Base-by-base conservation (phyloP, 2,888 invertebrate species). In the Spilarctia lutea region DNA sequence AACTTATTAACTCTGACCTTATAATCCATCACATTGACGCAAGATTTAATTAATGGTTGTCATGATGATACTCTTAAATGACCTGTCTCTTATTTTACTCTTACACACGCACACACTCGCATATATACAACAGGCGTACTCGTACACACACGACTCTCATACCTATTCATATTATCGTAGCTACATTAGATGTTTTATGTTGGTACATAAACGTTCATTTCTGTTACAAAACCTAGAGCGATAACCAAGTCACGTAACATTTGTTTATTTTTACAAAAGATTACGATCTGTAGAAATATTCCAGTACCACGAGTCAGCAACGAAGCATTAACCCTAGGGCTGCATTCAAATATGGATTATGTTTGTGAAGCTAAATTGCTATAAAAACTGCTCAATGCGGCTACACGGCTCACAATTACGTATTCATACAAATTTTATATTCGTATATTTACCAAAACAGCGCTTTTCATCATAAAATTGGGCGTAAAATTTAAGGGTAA, bases 31-130 rank as follows among this genome's bases (percentile, higher is more conserved):
- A 78, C 73, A 78, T 75, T 84, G 79, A 75, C 68, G 72, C 66
- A 63, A 65, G 72, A 84, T 83, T 84, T 78, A 84, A 78, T 84
- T 76, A 84, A 75, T 75, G 80, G 74, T 33, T 42, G 68, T 69
- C 56, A 42, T 56, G 74, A 42, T 56, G 74, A 30, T 3, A 3
- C 42, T n/a, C 24, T n/a, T 30, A 30, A 7, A 63, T 11, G 27
- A 16, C 52, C 56, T 35, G 0, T 69, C 30, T 11, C 11, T 18
- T 20, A 18, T 18, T 68, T 48, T 30, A 48, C 48, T 48, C 30
- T 45, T 48, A 45, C 8, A 30, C 2, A 27, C 2, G 2, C 63
- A 60, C 60, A 27, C 60, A 16, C 60, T 16, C 60, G 13, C 27
- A 30, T n/a, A n/a, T 11, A 11, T 3, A 56, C n/a, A n/a, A 56